phyloP scores from a whole-genome alignment of 2,113 vertebrate species.

The Ageneiosus marmoratus region DNA sequence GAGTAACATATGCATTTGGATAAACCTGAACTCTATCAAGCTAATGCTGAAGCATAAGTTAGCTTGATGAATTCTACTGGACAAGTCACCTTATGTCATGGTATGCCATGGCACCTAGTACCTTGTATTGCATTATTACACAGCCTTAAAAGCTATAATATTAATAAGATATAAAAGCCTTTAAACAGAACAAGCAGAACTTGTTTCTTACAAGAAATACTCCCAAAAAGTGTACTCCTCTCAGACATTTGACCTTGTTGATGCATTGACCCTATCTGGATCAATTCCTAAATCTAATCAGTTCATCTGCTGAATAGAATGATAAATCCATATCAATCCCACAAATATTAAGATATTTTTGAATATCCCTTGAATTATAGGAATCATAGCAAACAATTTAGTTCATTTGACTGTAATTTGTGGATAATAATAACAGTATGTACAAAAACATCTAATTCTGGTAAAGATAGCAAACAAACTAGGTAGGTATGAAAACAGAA shows the following conservation, averaged over 20 bases:
- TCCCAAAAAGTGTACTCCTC: not conserved
- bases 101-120: not conserved
- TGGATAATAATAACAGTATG: not conserved
- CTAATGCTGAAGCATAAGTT: not conserved
- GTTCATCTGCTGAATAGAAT: not conserved
- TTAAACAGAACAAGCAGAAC: not conserved
- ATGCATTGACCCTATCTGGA: not conserved
- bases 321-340: not conserved
- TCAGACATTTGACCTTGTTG: not conserved
- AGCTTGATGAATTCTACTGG: not conserved
- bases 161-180: not conserved
- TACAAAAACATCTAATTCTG: not conserved
- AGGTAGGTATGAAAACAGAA: not conserved
- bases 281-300: not conserved
- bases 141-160: not conserved
- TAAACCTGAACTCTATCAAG: not conserved
- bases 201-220: not conserved
- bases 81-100: not conserved
- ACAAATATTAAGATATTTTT: not conserved
- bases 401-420: not conserved
- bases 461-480: not conserved
- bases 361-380: not conserved
- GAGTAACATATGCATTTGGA: not conserved
- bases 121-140: not conserved
- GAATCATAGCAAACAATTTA: not conserved